Evolutionary conservation across 2,113 vertebrate species (phyloP).

Genomic region (Rissa tridactyla): DNA sequence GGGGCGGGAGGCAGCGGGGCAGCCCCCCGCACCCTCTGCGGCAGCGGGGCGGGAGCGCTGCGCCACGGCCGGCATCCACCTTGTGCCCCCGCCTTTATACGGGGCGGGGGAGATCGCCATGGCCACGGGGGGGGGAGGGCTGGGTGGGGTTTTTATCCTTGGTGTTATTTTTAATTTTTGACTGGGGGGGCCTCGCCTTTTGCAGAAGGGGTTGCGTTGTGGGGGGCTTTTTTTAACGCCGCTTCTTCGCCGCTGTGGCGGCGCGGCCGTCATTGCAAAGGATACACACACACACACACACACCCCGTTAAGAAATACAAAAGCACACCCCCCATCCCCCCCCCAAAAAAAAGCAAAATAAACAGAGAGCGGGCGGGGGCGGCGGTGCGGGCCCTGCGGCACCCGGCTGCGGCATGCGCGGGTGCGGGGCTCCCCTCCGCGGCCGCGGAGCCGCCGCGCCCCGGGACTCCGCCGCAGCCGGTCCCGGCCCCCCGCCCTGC

Average conservation of each 20-base stretch:
- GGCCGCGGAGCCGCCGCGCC: background rate
- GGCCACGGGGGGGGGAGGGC: background rate
- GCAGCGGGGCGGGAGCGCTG: conserved; percentile 50
- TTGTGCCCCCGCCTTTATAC: background rate
- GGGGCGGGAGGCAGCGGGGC: background rate
- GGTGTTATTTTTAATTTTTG: no score
- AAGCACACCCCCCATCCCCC: background rate
- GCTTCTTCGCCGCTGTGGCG: no score
- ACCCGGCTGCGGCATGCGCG: background rate
- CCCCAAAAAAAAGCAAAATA: background rate
- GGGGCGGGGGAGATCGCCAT: conserved; percentile 15
- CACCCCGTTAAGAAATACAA: background rate
- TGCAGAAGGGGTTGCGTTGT: no score
- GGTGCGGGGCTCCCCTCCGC: conserved; percentile 53
- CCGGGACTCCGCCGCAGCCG: background rate
- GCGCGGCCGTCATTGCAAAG: no score
- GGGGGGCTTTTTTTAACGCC: no score
- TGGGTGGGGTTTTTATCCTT: no score
- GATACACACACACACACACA: no score
- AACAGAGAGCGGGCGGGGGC: no score
- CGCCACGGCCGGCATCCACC: conserved; percentile 28
- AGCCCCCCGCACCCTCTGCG: conserved; percentile 40
- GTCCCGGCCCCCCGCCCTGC: background rate
- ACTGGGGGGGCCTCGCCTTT: no score
- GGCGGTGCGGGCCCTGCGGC: background rate